Conservation (phyloP, 2,797 vertebrate genomes). For the Trichosurus vulpecula region DNA sequence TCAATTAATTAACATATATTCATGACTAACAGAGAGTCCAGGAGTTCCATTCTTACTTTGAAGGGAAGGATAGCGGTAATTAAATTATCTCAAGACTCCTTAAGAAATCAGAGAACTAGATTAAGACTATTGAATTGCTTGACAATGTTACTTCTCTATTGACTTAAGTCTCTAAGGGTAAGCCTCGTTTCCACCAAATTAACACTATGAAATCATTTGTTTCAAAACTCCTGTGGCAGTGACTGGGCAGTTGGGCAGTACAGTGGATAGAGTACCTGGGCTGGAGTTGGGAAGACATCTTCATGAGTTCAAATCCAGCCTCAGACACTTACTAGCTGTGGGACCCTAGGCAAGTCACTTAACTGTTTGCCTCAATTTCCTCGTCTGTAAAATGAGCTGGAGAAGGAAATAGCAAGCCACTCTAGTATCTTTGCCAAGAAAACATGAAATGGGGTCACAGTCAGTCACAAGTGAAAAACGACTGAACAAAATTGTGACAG, state of each 20-base stretch:
- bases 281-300: neutral
- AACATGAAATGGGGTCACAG: neutral
- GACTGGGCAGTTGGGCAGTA: neutral
- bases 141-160: neutral
- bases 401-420: no score
- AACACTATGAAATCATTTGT: neutral
- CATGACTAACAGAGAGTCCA: neutral
- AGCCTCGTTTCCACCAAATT: conserved; percentile 20
- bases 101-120: conserved; percentile 9
- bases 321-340: neutral
- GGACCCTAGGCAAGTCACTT: neutral
- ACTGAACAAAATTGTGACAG: neutral
- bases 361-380: neutral
- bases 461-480: neutral
- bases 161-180: neutral
- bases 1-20: neutral
- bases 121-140: neutral
- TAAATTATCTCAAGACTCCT: neutral
- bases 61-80: neutral
- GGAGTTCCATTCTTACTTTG: neutral
- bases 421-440: neutral
- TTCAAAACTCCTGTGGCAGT: neutral
- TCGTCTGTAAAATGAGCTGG: no score
- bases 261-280: neutral
- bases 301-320: neutral